Evolutionary conservation across 2,113 vertebrate species (phyloP).

Genomic region (Oryzias woworae): DNA sequence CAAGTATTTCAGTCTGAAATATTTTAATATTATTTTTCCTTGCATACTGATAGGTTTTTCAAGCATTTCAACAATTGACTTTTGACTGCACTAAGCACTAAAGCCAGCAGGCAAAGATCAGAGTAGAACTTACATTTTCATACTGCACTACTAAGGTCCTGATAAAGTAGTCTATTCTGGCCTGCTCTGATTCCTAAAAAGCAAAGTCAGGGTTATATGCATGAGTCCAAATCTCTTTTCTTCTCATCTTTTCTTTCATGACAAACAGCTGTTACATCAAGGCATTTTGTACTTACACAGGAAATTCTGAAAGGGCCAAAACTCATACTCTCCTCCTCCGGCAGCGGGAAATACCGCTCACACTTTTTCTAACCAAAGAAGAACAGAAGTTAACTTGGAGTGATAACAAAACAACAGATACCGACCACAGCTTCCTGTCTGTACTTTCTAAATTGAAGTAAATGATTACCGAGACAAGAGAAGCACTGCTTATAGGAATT

Average conservation of each 20-base stretch:
- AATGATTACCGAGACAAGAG: conserved; percentile 12
- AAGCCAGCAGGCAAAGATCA: neutral
- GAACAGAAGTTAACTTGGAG: conserved; percentile 31
- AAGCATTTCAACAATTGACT: neutral
- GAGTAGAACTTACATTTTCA: conserved; percentile 85
- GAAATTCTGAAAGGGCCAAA: conserved; percentile 95
- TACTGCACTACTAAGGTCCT: conserved; percentile 88
- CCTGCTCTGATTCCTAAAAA: conserved; percentile 89
- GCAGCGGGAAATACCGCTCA: conserved; percentile 92
- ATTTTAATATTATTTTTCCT: neutral
- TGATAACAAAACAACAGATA: conserved; percentile 24
- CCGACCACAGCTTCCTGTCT: conserved; percentile 39
- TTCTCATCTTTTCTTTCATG: neutral
- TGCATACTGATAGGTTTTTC: neutral
- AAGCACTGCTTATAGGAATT: neutral
- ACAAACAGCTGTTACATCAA: conserved; percentile 14
- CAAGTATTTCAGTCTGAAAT: neutral
- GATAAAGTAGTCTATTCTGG: conserved; percentile 92
- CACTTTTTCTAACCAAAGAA: conserved; percentile 91
- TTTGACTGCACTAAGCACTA: neutral
- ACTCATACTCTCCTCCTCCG: conserved; percentile 84
- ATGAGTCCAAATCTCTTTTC: neutral
- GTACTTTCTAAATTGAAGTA: conserved; percentile 16
- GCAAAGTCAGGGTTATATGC: neutral
- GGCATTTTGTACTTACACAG: conserved; percentile 84